A percentile compares a stretch with the other conserved stretches of the same genome.
Evolutionary conservation across 2,888 invertebrate species (phyloP).

Genomic region (Dexiosoma caninum): DNA sequence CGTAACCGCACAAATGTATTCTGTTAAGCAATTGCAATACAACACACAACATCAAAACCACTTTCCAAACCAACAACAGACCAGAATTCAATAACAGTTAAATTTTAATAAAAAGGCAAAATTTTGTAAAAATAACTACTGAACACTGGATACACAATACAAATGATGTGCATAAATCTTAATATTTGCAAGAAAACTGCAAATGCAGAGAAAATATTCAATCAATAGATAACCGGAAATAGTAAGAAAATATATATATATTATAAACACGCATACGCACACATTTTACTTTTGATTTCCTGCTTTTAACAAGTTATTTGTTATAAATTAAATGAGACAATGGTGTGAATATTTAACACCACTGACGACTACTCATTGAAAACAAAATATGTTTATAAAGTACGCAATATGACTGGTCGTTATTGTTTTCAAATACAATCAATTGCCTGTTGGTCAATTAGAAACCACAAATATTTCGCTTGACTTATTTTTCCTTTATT

Average conservation of each 20-base stretch:
- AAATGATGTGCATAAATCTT: background rate
- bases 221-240: background rate
- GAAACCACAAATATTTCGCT: background rate
- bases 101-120: background rate
- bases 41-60: too few relatives aligned
- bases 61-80: background rate
- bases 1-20: background rate
- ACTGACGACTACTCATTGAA: too few relatives aligned
- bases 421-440: background rate
- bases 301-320: background rate
- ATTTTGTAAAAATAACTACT: background rate
- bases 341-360: background rate
- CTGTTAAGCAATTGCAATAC: background rate
- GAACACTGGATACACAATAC: too few relatives aligned
- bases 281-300: constrained; percentile 9
- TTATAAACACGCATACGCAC: background rate
- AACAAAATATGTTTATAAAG: background rate
- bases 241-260: background rate
- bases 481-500: background rate
- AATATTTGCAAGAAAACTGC: background rate
- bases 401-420: background rate
- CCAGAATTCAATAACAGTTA: background rate
- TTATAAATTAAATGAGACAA: background rate
- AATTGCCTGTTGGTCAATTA: too few relatives aligned
- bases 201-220: background rate